Evolutionary conservation across 2,888 invertebrate species (phyloP).

Genomic region (Eupithecia insigniata): DNA sequence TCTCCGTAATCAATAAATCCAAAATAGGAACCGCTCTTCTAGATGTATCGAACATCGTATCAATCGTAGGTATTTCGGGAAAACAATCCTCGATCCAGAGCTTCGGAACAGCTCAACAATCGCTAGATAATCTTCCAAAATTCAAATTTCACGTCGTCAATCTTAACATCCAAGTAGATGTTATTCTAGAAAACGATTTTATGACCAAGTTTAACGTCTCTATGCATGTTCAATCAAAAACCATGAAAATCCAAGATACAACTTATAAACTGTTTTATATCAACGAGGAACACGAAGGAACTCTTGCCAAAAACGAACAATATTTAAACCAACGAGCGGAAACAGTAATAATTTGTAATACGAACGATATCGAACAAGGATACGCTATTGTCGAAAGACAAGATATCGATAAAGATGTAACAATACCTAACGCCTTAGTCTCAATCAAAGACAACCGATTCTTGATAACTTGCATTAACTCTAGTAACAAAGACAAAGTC

Average conservation of each 20-base stretch:
- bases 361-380: conserved; percentile 35
- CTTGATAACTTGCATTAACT: conserved; percentile 22
- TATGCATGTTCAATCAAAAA: conserved; percentile 49
- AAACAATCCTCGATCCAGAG: conserved; percentile 38
- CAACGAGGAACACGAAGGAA: conserved; percentile 26
- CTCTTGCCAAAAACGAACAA: conserved; percentile 37
- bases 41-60: conserved; percentile 40
- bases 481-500: conserved; percentile 14
- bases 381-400: conserved; percentile 46
- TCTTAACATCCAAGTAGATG: conserved; percentile 46
- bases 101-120: conserved; percentile 43
- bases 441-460: conserved; percentile 39
- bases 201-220: conserved; percentile 49
- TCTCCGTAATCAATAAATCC: conserved; percentile 43
- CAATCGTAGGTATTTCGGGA: conserved; percentile 49
- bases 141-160: conserved; percentile 47
- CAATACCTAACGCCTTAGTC: conserved; percentile 46
- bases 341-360: conserved; percentile 45
- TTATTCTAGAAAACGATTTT: conserved; percentile 51
- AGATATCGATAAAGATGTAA: conserved; percentile 37
- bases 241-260: conserved; percentile 44
- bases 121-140: conserved; percentile 44
- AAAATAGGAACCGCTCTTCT: conserved; percentile 40
- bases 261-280: conserved; percentile 41
- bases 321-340: conserved; percentile 40